A percentile compares a stretch with the other conserved stretches of the same genome.
These are phyloP conservation scores for Micromussa lordhowensis DNA, from an alignment of 92 coral and sea anemone genomes.

Conservation along the genomic window DNA sequence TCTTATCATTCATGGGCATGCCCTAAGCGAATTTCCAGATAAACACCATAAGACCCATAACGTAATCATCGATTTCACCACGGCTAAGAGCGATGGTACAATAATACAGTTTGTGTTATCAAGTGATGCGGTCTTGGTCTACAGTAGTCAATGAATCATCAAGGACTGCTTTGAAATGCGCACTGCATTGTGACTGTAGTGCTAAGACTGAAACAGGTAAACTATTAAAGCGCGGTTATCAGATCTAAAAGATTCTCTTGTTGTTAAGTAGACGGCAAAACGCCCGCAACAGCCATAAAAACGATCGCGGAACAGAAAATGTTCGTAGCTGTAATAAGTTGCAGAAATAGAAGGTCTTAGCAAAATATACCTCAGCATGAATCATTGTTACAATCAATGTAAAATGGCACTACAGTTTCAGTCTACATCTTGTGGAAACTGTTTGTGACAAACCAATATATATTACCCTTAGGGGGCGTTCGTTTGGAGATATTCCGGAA, in stretches of 20 bases:
- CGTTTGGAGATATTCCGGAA: too few relatives aligned
- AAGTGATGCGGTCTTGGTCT: too few relatives aligned
- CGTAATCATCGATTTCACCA: not conserved
- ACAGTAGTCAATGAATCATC: too few relatives aligned
- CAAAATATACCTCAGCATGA: conserved; percentile 3
- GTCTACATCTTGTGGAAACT: not conserved
- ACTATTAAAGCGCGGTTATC: too few relatives aligned
- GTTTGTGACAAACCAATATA: not conserved
- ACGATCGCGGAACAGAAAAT: too few relatives aligned
- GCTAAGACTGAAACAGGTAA: too few relatives aligned
- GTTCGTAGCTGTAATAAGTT: not conserved
- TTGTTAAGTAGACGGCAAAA: too few relatives aligned
- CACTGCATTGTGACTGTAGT: too few relatives aligned
- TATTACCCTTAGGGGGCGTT: too few relatives aligned
- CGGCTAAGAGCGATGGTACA: not conserved
- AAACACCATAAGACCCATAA: conserved; percentile 22
- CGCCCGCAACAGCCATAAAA: too few relatives aligned
- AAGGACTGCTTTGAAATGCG: too few relatives aligned
- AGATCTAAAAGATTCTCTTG: too few relatives aligned
- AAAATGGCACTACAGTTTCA: conserved; percentile 3
- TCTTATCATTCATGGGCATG: conserved; percentile 24
- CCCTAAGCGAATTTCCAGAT: not conserved
- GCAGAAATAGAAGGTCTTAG: conserved; percentile 7
- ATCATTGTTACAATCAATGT: conserved; percentile 15
- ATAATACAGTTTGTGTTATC: not conserved